Base-by-base conservation (phyloP, 2,797 vertebrate species). In the Sebastolobus altivelis region DNA sequence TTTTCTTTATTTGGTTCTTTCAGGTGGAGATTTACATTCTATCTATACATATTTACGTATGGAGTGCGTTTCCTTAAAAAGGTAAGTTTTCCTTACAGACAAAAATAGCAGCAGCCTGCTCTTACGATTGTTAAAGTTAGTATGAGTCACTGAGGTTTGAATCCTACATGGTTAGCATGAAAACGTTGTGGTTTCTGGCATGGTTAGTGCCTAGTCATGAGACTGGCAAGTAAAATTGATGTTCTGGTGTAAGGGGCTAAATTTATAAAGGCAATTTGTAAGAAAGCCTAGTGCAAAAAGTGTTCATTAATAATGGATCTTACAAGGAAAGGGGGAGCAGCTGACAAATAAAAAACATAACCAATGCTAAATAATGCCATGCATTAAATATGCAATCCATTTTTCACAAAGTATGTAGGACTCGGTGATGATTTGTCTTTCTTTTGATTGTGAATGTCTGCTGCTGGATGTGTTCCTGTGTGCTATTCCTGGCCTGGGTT, bases 11-110 rank as follows among this genome's bases (percentile, higher is more conserved):
- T 70, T 77, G 3, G 76, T 62, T 95, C 91, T 92, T 94, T 73
- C 94, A 99, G 99, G 98, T 99, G 98, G 99, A 97, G 96, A 94
- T 99, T 99, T 93, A 97, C 98, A 29, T 99, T 99, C 96, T 97
- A 96, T 90, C 96, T 99, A 67, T 99, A 99, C 93, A 96, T 99
- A 93, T 99, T 99, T 95, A 98, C 96, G 77, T 99, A 99, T 22
- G 98, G 98, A 92, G 96, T 98, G 63, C 96, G 97, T 82, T 98
- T 98, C 92, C 97, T 99, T 87, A 99, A 98, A 96, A 98, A 99
- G 97, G 99, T 99, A 97, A 88, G 96, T 71, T 54, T 75, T 63
- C 22, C 27, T 25, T 11, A 6, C 8, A 43, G 16, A 54, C 37
- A 83, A 29, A 63, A 71, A 49, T 20, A 27, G 29, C 49, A 56